Percentiles rank a stretch among this genome's conserved stretches.
phyloP scores from a whole-genome alignment of 2,113 vertebrate species.

The Sylvilagus bachmani region DNA sequence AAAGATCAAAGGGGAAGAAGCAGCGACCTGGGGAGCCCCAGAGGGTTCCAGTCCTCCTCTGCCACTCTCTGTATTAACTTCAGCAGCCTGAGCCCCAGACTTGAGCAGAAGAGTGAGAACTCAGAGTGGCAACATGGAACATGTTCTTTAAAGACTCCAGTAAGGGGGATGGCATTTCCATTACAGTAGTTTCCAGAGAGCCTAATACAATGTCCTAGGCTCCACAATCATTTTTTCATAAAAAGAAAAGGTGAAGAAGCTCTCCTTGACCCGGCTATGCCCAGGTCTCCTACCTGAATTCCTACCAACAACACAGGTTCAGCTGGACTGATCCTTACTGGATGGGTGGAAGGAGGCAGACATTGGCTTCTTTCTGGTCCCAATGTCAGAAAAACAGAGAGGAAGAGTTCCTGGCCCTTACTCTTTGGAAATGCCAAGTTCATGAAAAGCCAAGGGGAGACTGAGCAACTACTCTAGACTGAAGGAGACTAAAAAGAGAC shows the following conservation, averaged over 20 bases:
- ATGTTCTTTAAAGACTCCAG: neutral
- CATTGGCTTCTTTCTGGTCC: neutral
- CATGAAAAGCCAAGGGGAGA: neutral
- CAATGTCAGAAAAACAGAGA: neutral
- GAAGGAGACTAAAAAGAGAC: neutral
- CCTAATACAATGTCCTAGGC: neutral
- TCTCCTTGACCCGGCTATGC: neutral
- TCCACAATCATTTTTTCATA: neutral
- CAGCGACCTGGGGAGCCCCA: neutral
- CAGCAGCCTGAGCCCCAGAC: neutral
- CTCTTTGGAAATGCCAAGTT: neutral
- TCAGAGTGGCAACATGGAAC: neutral
- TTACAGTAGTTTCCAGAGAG: neutral
- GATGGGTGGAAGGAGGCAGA: neutral
- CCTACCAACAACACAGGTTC: neutral
- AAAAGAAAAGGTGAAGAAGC: neutral
- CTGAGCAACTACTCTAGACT: neutral
- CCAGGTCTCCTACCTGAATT: neutral
- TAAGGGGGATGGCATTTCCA: neutral
- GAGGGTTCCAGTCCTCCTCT: neutral
- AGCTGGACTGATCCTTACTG: neutral
- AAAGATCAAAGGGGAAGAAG: neutral
- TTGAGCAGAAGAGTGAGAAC: neutral
- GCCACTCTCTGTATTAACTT: neutral
- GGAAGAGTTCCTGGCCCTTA: neutral